Evolutionary conservation across 2,888 invertebrate genomes (phyloP).

Genomic region (Magallana nippona): DNA sequence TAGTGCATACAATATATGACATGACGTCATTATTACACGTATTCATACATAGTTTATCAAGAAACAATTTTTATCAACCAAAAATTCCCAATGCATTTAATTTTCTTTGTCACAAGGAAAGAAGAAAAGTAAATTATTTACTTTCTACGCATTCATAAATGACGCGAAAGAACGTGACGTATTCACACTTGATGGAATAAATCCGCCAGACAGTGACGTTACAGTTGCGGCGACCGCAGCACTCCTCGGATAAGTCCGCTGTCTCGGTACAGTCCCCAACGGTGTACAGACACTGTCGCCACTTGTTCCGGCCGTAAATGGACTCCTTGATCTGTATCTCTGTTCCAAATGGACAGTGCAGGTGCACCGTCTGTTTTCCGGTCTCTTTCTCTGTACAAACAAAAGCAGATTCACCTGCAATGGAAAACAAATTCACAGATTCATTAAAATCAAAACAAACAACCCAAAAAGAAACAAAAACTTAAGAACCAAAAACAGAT

Average conservation of each 20-base stretch:
- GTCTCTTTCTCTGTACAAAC: slow-evolving; percentile 36
- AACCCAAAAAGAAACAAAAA: too few relatives aligned
- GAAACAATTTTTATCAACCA: too few relatives aligned
- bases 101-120: too few relatives aligned
- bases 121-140: slow-evolving; percentile 8
- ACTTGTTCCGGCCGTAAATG: slow-evolving; percentile 45
- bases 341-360: slow-evolving; percentile 41
- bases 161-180: slow-evolving; percentile 51
- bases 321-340: slow-evolving; percentile 47
- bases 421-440: neutral
- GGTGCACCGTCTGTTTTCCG: slow-evolving; percentile 26
- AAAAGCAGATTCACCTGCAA: slow-evolving; percentile 41
- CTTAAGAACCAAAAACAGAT: too few relatives aligned
- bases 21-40: too few relatives aligned
- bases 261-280: slow-evolving; percentile 45
- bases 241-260: slow-evolving; percentile 38
- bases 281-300: slow-evolving; percentile 45
- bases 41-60: too few relatives aligned
- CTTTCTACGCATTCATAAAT: slow-evolving; percentile 54
- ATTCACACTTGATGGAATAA: slow-evolving; percentile 52
- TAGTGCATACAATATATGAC: too few relatives aligned
- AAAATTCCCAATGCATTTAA: too few relatives aligned
- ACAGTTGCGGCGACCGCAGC: slow-evolving; percentile 49
- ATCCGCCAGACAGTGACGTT: slow-evolving; percentile 43
- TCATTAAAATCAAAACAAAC: too few relatives aligned